These are phyloP conservation scores for Cervus canadensis DNA, from an alignment of 2,113 vertebrate species.

Conservation along the genomic window DNA sequence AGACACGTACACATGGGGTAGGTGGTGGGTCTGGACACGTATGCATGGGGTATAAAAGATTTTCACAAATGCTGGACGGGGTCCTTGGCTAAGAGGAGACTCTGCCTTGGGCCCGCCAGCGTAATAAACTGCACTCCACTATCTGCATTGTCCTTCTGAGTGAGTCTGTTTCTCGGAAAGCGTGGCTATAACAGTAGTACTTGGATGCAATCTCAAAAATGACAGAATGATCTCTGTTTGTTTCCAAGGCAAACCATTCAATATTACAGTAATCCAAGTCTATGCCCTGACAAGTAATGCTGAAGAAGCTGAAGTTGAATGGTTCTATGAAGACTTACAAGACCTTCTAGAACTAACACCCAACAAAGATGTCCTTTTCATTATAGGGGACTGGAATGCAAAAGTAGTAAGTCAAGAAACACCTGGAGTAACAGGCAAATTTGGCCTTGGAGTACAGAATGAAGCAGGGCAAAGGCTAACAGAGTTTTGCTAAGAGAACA, in stretches of 20 bases:
- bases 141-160: no score
- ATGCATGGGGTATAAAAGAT: no score
- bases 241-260: not conserved
- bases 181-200: no score
- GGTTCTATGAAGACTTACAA: not conserved
- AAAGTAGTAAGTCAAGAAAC: not conserved
- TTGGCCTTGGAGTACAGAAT: not conserved
- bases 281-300: not conserved
- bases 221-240: not conserved
- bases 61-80: no score
- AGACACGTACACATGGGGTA: no score
- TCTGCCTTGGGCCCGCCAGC: no score
- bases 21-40: no score
- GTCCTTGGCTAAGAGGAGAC: no score
- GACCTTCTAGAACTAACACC: not conserved
- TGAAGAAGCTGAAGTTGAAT: not conserved
- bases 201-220: not conserved
- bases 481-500: no score
- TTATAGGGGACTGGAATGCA: not conserved
- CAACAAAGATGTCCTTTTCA: not conserved
- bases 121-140: no score
- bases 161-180: no score
- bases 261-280: not conserved
- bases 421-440: not conserved
- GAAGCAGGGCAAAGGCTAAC: not conserved